phyloP scores from a whole-genome alignment of 2,797 vertebrate species.

The Pangasius djambal region DNA sequence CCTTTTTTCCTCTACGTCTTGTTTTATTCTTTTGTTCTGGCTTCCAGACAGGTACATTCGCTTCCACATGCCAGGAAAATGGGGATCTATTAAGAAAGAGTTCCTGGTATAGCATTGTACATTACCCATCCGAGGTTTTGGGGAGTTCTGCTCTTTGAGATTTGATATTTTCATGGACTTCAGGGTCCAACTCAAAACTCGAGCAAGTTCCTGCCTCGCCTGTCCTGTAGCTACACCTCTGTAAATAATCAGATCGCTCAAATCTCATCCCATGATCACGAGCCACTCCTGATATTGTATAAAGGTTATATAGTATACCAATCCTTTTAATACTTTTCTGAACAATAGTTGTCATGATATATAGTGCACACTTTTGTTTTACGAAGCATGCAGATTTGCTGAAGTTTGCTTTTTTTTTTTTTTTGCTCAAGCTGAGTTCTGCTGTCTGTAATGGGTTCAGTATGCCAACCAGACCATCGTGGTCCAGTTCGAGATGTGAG shows the following conservation, averaged over 20 bases:
- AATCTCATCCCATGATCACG: background rate
- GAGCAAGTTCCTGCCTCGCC: background rate
- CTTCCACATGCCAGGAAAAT: background rate
- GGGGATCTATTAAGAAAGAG: background rate
- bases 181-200: background rate
- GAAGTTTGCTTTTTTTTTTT: background rate
- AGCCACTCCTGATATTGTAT: background rate
- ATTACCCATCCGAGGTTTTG: background rate
- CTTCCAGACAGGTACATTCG: background rate
- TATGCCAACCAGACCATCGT: background rate
- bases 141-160: too few relatives aligned
- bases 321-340: background rate
- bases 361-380: background rate
- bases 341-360: background rate
- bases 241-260: background rate
- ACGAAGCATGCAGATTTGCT: background rate
- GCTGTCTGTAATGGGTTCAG: slow-evolving; percentile 17
- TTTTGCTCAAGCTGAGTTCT: background rate
- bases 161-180: too few relatives aligned
- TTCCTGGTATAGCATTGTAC: background rate
- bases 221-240: background rate
- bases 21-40: background rate
- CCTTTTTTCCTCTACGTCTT: background rate
- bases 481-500: background rate
- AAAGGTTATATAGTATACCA: background rate